A percentile compares a stretch with the other conserved stretches of the same genome.
These are phyloP conservation scores for Pandemis heparana DNA, from an alignment of 2,888 invertebrate genomes.

Conservation along the genomic window DNA sequence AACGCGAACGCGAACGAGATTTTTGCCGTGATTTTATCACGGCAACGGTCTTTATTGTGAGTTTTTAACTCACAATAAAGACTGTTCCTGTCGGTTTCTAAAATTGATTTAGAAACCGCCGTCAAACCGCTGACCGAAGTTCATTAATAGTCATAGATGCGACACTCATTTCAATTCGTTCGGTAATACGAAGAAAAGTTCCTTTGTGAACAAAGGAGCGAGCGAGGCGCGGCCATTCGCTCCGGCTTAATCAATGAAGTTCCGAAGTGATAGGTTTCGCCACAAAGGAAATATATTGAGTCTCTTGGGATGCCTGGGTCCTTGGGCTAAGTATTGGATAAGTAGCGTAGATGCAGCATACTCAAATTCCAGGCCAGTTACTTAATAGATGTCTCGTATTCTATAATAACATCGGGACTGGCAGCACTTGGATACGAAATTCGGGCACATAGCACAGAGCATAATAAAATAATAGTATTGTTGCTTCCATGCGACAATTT, in stretches of 20 bases:
- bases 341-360: slow-evolving; percentile 5
- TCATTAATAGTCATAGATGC: slow-evolving; percentile 31
- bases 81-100: not conserved
- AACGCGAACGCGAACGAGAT: too few species aligned
- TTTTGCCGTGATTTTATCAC: too few species aligned
- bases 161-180: slow-evolving; percentile 43
- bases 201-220: slow-evolving; percentile 63
- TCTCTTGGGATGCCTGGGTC: slow-evolving; percentile 60
- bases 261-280: slow-evolving; percentile 67
- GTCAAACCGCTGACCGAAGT: slow-evolving; percentile 18
- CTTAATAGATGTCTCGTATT: too few species aligned
- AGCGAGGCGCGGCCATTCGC: slow-evolving; percentile 67
- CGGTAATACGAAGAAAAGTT: slow-evolving; percentile 59
- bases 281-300: slow-evolving; percentile 81
- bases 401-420: too few species aligned
- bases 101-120: not conserved
- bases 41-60: too few species aligned
- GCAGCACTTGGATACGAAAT: too few species aligned
- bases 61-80: too few species aligned
- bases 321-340: slow-evolving; percentile 54
- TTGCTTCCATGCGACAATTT: too few species aligned
- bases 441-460: too few species aligned
- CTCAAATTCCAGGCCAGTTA: too few species aligned
- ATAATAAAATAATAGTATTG: too few species aligned
- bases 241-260: slow-evolving; percentile 81